phyloP scores from a whole-genome alignment of 1,140 invertebrate species.

The Drosophila leontia region DNA sequence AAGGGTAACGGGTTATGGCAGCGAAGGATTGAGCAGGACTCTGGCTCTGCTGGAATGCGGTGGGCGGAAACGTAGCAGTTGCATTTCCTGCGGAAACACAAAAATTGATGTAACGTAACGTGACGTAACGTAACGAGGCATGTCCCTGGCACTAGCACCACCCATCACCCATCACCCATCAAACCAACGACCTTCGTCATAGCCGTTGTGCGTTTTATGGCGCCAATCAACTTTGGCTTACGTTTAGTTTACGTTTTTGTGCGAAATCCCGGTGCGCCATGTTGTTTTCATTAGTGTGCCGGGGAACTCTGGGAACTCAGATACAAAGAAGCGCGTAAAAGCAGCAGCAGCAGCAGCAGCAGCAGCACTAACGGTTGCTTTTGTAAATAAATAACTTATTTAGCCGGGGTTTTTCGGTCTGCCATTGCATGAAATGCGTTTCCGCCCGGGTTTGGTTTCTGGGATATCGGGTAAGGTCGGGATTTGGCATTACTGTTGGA shows the following conservation, averaged over 20 bases:
- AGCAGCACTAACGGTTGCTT: constrained; percentile 58
- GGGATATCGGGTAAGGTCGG: not conserved
- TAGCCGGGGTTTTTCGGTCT: constrained; percentile 46
- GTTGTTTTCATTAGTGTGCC: constrained; percentile 76
- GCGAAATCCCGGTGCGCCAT: constrained; percentile 66
- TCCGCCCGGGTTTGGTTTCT: constrained; percentile 15
- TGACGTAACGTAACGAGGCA: constrained; percentile 76
- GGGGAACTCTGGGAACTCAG: constrained; percentile 13
- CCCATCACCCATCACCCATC: not conserved
- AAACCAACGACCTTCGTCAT: constrained; percentile 39
- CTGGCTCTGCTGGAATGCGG: not conserved
- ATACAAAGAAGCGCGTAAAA: constrained; percentile 39
- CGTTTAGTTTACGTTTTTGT: constrained; percentile 76
- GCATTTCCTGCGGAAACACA: constrained; percentile 82
- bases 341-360: constrained; percentile 28
- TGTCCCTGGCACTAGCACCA: constrained; percentile 45
- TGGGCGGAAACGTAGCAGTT: constrained; percentile 65
- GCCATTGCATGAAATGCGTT: constrained; percentile 55
- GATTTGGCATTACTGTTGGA: not conserved
- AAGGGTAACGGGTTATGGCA: constrained; percentile 40
- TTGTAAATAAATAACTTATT: constrained; percentile 80
- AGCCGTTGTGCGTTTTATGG: constrained; percentile 56
- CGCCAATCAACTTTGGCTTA: constrained; percentile 83
- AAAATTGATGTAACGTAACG: constrained; percentile 83
- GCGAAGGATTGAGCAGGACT: constrained; percentile 5